Evolutionary conservation across 2,797 vertebrate species (phyloP), one percentile per base, ranked within the genome.

Genomic region (Meda fulgida): DNA sequence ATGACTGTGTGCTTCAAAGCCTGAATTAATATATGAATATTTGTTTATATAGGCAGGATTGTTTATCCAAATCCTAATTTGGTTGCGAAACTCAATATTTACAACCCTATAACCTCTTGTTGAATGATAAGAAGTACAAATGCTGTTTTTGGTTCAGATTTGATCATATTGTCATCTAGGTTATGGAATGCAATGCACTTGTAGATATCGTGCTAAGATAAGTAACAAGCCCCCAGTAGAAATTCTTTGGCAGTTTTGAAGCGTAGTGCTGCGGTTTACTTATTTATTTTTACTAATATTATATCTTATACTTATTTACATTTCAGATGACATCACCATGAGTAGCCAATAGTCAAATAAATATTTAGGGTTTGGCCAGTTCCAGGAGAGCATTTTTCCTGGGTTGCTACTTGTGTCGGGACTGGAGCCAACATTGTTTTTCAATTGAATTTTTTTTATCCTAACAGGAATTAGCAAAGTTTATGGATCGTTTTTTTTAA

Each of bases 381-480:
- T 75, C 43, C 58, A 21, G n/a, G 60, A 80, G 63, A 83, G 66
- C n/a, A 43, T 14, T 34, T 83, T 77, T 46, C 43, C 34, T 38
- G 71, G 58, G 55, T 58, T 55, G 77, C 69, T 77, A 23, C 70
- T 31, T 36, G 19, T 60, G 29, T 38, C 7, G 14, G 84, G 34
- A 55, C 84, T 46, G 13, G 43, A 48, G 14, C 14, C 46, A 16
- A 48, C 1, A 8, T 72, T 83, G 46, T 90, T 84, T 89, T 84
- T 89, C 67, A 21, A 81, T 80, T 78, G 67, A 80, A 78, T 83
- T 89, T 85, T 69, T 75, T 83, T 51, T 77, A 83, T 76, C 85
- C 90, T 71, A 77, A 92, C 89, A 91, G 91, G 92, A 94, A 93
- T 94, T 93, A 93, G 85, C 87, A 80, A 80, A 88, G 91, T 87